Evolutionary conservation across 2,797 vertebrate species (phyloP), one percentile per base, ranked within the genome.

Genomic region (Ptychobarbus kaznakovi): DNA sequence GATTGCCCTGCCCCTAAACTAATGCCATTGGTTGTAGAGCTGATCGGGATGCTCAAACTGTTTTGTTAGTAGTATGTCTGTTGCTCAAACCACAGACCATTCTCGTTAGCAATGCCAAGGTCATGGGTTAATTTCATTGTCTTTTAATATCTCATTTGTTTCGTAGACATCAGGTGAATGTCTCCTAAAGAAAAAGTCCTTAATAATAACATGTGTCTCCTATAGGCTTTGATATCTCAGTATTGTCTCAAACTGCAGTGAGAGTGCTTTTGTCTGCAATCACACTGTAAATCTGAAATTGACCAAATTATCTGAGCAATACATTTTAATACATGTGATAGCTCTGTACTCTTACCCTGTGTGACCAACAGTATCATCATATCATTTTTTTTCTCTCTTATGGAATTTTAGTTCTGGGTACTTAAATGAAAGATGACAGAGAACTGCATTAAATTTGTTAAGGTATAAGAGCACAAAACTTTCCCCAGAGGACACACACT

Each of bases 401-500:
- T 4, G 25, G 25, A 18, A 32, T 51, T 51, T 76, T n/a, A 35
- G 18, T 42, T 78, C 4, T 61, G 13, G 53, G 25, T 9, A 42
- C 10, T 82, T 20, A 15, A 70, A 56, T 72, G 15, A 46, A 61
- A 72, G 4, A 20, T 82, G 22, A 72, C 9, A 18, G 10, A 56
- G 80, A 58, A 38, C 8, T 82, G 35, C 3, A 58, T 69, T 38
- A 81, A 35, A 35, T 63, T 22, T 61, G 18, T 20, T 78, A 10
- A 28, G 15, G n/a, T 32, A 18, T 68, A 25, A 53, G 32, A 56
- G 22, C 44, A 80, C 12, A 35, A 22, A 35, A 66, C 44, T 22
- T 66, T 35, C 61, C 78, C 66, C 78, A 22, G 42, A 80, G 42
- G 61, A 80, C 80, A 51, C 20, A 46, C 25, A 20, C n/a, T 42